Base-by-base conservation (phyloP, 2,113 vertebrate genomes). In the Pimephales promelas region DNA sequence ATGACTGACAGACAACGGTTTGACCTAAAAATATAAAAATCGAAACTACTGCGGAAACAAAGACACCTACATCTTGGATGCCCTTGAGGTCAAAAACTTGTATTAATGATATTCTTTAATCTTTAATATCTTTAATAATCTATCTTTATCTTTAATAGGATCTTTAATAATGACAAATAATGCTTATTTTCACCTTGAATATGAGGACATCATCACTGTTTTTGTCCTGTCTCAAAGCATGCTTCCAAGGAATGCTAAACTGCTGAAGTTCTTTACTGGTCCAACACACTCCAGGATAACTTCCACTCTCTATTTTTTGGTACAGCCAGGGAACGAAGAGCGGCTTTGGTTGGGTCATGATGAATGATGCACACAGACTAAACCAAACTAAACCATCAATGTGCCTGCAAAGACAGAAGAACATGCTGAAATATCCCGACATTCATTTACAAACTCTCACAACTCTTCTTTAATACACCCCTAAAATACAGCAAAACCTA, bases 211-310 rank as follows among this genome's bases (percentile, higher is more conserved):
- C 96, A 0, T 85, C 86, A 43, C 88, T 31, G 3, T 92, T 93
- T 4, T 94, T 90, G 84, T 96, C 95, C 80, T 96, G 94, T 40
- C 96, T 91, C 64, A 95, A 82, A 16, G 90, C 94, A 0, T 97
- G 96, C 77, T 97, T 97, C 96, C 96, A 97, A 0, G 96, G 96
- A 66, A 97, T 91, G 59, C 89, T 92, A 91, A 97, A 97, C 85
- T 91, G 89, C 0, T 89, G 94, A 5, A 11, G 74, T 66, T 92
- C 91, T 3, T 2, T 3, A 82, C 95, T 91, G 5, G 92, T 88
- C 96, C 96, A 97, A 2, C 56, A 11, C 22, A 97, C 94, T 2
- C 96, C 96, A 1, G 95, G 94, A 88, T 94, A 95, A 1, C 0
- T 70, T 24, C 90, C 83, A 43, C 86, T 89, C 90, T 96, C 86